phyloP scores from a whole-genome alignment of 1,140 invertebrate species.

The Scaptomyza montana region DNA sequence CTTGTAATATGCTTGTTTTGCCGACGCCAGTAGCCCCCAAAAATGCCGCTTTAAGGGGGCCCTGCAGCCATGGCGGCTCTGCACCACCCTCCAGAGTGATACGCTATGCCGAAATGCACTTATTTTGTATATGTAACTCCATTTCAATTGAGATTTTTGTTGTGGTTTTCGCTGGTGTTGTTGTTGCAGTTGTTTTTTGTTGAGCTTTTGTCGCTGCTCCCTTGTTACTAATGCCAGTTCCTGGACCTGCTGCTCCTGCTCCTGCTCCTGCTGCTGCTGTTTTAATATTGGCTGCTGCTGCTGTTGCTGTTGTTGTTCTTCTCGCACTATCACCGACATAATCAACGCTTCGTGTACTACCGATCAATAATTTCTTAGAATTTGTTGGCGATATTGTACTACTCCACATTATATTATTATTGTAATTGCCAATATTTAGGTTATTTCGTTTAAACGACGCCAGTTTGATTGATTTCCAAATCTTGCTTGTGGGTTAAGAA shows the following conservation, averaged over 20 bases:
- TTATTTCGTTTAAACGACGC: constrained; percentile 71
- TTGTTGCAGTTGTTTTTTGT: constrained; percentile 41
- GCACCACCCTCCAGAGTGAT: constrained; percentile 84
- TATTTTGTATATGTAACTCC: constrained; percentile 84
- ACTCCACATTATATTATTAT: constrained; percentile 83
- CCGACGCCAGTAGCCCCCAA: constrained; percentile 91
- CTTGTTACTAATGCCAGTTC: constrained; percentile 26
- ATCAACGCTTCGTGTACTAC: constrained; percentile 82
- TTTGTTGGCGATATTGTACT: constrained; percentile 83
- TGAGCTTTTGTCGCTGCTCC: constrained; percentile 39
- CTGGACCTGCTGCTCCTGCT: constrained; percentile 55
- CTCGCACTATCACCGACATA: constrained; percentile 83
- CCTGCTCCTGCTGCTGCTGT: constrained; percentile 57
- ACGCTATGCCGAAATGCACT: constrained; percentile 84
- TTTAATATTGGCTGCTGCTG: constrained; percentile 57
- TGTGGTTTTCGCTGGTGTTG: constrained; percentile 48
- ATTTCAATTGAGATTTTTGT: constrained; percentile 83
- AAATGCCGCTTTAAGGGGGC: constrained; percentile 91
- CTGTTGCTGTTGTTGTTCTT: constrained; percentile 49
- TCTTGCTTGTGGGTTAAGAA: not conserved
- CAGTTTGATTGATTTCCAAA: constrained; percentile 63
- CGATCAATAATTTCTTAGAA: constrained; percentile 83
- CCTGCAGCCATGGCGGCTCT: constrained; percentile 85
- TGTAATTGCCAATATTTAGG: constrained; percentile 70
- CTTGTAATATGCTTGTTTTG: constrained; percentile 92